Conservation (phyloP, 2,113 vertebrate genomes). For the Halichoerus grypus region DNA sequence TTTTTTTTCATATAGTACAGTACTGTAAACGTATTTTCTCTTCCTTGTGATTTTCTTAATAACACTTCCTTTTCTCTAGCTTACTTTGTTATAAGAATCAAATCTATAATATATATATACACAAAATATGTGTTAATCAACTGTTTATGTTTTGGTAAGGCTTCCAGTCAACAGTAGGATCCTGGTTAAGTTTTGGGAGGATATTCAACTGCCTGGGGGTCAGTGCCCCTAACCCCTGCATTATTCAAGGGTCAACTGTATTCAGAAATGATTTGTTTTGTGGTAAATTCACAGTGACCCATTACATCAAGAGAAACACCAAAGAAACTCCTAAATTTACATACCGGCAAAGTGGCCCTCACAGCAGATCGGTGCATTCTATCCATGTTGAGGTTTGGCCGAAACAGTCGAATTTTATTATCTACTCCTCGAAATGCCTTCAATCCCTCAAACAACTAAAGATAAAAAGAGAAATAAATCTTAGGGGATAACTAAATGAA, state of each 20-base stretch:
- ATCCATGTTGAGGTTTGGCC: constrained; percentile 93
- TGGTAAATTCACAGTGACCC: background rate
- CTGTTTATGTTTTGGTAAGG: background rate
- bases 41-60: background rate
- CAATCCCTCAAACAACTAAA: constrained; percentile 95
- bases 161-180: background rate
- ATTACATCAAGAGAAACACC: background rate
- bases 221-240: background rate
- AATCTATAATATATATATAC: background rate
- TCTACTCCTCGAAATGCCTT: constrained; percentile 94
- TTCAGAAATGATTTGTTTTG: background rate
- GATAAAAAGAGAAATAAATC: background rate
- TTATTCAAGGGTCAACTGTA: background rate
- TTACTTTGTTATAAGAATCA: background rate
- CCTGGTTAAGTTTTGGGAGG: background rate
- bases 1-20: background rate
- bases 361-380: constrained; percentile 91
- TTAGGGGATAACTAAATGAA: background rate
- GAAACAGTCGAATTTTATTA: constrained; percentile 92
- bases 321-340: constrained; percentile 66
- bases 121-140: background rate
- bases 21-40: background rate
- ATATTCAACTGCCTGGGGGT: background rate
- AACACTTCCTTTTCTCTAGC: background rate
- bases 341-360: constrained; percentile 92